Percentiles rank a stretch among this genome's conserved stretches.
Conservation (phyloP, 2,113 vertebrate genomes). For the Nestor notabilis region DNA sequence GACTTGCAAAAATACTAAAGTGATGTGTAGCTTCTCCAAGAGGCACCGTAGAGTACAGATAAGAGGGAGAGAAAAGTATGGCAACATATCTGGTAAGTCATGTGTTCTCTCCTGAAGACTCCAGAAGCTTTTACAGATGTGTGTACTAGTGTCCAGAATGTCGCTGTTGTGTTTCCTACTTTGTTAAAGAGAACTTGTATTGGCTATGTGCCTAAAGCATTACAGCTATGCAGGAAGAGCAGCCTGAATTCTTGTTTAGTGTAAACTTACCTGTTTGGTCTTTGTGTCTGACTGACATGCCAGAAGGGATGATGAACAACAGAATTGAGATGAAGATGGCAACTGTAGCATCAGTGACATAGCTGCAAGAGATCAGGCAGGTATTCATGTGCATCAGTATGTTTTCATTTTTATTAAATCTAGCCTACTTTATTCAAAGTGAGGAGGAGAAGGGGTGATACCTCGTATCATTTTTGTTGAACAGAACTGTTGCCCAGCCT, state of each 20-base stretch:
- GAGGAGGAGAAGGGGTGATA: slow-evolving; percentile 16
- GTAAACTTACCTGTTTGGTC: slow-evolving; percentile 39
- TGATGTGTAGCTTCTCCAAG: neutral
- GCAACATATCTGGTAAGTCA: neutral
- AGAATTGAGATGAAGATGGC: slow-evolving; percentile 82
- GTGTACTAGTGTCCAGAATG: neutral
- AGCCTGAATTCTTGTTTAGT: neutral
- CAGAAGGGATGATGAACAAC: slow-evolving; percentile 87
- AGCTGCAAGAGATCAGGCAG: slow-evolving; percentile 66
- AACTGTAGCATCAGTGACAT: slow-evolving; percentile 85
- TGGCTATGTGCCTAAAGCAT: neutral
- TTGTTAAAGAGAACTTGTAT: neutral
- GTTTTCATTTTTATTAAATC: neutral
- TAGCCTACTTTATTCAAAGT: neutral
- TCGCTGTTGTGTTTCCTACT: neutral
- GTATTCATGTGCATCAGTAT: neutral
- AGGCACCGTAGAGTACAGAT: neutral
- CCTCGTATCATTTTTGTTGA: slow-evolving; percentile 56
- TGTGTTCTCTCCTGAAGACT: neutral
- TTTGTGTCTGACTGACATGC: neutral
- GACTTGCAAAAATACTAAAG: neutral
- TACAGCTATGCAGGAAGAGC: neutral
- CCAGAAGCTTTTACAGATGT: neutral
- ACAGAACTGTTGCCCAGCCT: slow-evolving; percentile 85
- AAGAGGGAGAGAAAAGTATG: neutral